phyloP scores from a whole-genome alignment of 1,140 invertebrate genomes.

The Trialeurodes vaporariorum region DNA sequence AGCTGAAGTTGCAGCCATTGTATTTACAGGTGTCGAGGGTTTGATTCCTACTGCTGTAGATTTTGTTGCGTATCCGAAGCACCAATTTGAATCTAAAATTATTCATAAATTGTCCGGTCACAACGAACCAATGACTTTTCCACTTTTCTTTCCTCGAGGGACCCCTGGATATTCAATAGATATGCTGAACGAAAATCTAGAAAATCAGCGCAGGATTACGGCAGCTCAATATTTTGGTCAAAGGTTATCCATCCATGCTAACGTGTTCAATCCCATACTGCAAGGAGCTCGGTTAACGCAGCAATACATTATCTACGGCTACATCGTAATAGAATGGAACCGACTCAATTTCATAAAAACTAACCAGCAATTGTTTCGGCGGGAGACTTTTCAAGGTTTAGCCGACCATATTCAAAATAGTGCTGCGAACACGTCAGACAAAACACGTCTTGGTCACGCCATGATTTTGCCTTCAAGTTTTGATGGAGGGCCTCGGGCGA shows the following conservation, averaged over 20 bases:
- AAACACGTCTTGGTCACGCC: conserved; percentile 15
- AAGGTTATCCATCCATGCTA: background rate
- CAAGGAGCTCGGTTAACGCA: background rate
- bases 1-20: background rate
- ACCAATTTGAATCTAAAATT: background rate
- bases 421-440: background rate
- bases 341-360: background rate
- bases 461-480: too few relatives aligned
- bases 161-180: background rate
- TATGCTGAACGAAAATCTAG: background rate
- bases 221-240: background rate
- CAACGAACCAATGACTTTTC: background rate
- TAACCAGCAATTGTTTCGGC: background rate
- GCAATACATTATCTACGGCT: conserved; percentile 5
- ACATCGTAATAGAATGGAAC: background rate
- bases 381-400: background rate
- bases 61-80: background rate
- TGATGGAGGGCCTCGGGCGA: conserved; percentile 32
- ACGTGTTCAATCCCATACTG: background rate
- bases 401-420: background rate
- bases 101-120: background rate
- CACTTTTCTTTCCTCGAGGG: background rate
- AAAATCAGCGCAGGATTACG: background rate
- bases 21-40: background rate
- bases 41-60: background rate